Percentiles rank a stretch among this genome's conserved stretches.
Evolutionary conservation across 2,797 vertebrate species (phyloP).

Genomic region (Tympanoctomys barrerae): DNA sequence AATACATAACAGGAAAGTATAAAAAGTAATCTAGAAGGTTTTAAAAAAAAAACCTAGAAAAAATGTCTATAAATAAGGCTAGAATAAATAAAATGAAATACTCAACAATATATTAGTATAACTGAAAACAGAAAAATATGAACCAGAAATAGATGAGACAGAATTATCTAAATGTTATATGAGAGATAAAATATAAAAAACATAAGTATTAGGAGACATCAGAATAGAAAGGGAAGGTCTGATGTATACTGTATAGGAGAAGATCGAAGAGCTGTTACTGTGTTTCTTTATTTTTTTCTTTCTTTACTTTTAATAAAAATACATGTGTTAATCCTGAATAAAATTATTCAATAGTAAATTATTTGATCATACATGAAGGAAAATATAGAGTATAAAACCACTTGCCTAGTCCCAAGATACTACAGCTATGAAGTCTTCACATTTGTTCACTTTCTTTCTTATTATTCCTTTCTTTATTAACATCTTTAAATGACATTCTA

Average conservation of each 20-base stretch:
- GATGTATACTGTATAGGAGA: neutral
- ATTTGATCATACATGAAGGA: slow-evolving; percentile 51
- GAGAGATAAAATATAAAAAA: slow-evolving; percentile 43
- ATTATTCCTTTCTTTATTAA: neutral
- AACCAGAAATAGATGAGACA: slow-evolving; percentile 57
- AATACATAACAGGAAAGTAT: neutral
- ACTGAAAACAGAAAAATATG: slow-evolving; percentile 45
- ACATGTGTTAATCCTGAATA: neutral
- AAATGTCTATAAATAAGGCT: slow-evolving; percentile 59
- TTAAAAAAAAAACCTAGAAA: neutral
- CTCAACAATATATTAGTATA: slow-evolving; percentile 28
- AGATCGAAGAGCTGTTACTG: neutral
- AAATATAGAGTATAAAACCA: slow-evolving; percentile 46
- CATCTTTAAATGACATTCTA: slow-evolving; percentile 36
- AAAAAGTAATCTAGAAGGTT: slow-evolving; percentile 26
- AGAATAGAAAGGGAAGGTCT: neutral
- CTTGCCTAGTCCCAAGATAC: neutral
- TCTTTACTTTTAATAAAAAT: slow-evolving; percentile 11
- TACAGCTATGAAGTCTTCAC: slow-evolving; percentile 42
- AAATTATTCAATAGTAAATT: neutral
- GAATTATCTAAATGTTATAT: slow-evolving; percentile 52
- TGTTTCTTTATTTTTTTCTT: neutral
- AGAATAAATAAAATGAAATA: slow-evolving; percentile 52
- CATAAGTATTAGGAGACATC: neutral
- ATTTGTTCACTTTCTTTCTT: slow-evolving; percentile 10